Evolutionary conservation across 2,113 vertebrate genomes (phyloP), one percentile per base, ranked within the genome.

Genomic region (Gymnocephalus cernua): DNA sequence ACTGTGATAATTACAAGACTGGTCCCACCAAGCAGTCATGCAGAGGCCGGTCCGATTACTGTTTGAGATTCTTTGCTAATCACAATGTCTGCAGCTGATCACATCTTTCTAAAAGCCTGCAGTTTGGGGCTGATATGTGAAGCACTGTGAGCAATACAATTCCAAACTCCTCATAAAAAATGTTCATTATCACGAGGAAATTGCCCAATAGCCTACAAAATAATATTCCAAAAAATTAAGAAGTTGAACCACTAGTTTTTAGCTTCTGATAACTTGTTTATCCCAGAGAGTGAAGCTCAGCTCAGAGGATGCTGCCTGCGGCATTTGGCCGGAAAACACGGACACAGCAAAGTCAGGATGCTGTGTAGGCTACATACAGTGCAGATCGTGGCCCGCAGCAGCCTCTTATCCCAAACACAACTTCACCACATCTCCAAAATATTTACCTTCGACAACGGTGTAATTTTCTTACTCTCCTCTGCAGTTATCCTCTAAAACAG

Each of bases 321-420:
- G 90, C 93, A 94, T 41, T 41, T 94, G 91, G 83, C 93, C 86
- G 82, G 68, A 83, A 19, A 80, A 32, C 61, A 65, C 47, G 57
- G 78, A 82, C 79, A 29, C 81, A 79, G 88, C 88, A 86, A 90
- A 94, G 87, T 93, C 88, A 79, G 70, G 74, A 59, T 62, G 74
- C 45, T 61, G 80, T 9, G 77, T 44, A 67, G 79, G 73, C 56
- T 10, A 1, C 6, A 35, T 14, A 16, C 21, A 53, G 70, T 1
- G 18, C 38, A 41, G 38, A 41, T 41, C 38, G 72, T 27, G 77
- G 75, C 56, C 79, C 78, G 76, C 70, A n/a, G 75, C 77, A 87
- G 84, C 61, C 66, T 87, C 74, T 83, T 88, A 88, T 92, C 91
- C 93, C 89, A 77, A 57, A 76, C 70, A 57, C 82, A 92, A 93